Evolutionary conservation across 1,140 invertebrate species (phyloP), one percentile per base, ranked within the genome.

Genomic region (Elysia chlorotica): DNA sequence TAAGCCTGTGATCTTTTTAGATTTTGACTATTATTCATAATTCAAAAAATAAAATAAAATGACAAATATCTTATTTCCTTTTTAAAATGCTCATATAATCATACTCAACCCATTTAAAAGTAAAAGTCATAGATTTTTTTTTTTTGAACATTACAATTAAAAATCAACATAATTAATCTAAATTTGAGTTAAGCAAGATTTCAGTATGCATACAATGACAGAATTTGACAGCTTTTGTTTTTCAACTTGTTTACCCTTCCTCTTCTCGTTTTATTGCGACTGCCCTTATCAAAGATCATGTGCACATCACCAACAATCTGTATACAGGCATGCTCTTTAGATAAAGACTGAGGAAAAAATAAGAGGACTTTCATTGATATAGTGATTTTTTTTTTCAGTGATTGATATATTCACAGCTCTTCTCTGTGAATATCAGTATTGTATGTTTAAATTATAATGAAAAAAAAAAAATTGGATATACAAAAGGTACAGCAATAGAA

Each of bases 321-420:
- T 70, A 86, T 81, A 72, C 82, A 83, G 10, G 83, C 83, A 81
- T 85, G 84, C 66, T 85, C 78, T 72, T 81, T 78, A 1, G 82
- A 83, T 36, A 85, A 66, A 1, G 77, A 77, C 80, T 83, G 67
- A 21, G 72, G 67, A 6, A 28, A 0, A 25, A 65, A 36, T 28
- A n/a, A 59, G 10, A n/a, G n/a, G n/a, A n/a, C n/a, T n/a, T n/a
- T n/a, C n/a, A n/a, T n/a, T n/a, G n/a, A n/a, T n/a, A n/a, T n/a
- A n/a, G n/a, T n/a, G n/a, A n/a, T n/a, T n/a, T n/a, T n/a, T n/a
- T n/a, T n/a, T n/a, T n/a, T n/a, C n/a, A n/a, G n/a, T n/a, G n/a
- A n/a, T n/a, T n/a, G n/a, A n/a, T n/a, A n/a, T n/a, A n/a, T n/a
- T n/a, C n/a, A n/a, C n/a, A n/a, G n/a, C n/a, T n/a, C n/a, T n/a